A percentile compares a stretch with the other conserved stretches of the same genome.
Conservation (phyloP, 2,797 vertebrate species). For the Gymnoscopelus microlampas region DNA sequence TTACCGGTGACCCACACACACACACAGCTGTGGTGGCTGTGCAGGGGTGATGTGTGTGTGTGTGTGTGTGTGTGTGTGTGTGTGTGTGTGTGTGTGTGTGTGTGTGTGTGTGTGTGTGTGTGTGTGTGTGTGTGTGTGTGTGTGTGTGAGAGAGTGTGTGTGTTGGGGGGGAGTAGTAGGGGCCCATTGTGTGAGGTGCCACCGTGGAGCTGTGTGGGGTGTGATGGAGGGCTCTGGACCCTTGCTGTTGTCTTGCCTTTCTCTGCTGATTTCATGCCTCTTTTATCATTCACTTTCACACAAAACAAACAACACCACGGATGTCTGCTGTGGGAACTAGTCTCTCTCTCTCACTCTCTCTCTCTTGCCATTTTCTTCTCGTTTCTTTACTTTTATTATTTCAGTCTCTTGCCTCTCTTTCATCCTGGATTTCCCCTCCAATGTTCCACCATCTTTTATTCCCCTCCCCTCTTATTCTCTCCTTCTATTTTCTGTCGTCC, state of each 20-base stretch:
- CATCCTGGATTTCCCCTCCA: slow-evolving; percentile 4
- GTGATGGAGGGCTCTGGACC: slow-evolving; percentile 88
- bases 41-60: slow-evolving; percentile 81
- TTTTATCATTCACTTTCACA: slow-evolving; percentile 99
- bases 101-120: slow-evolving; percentile 67
- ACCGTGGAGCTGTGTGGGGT: slow-evolving; percentile 78
- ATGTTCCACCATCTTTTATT: slow-evolving; percentile 6
- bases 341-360: slow-evolving; percentile 45
- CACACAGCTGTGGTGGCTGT: slow-evolving; percentile 94
- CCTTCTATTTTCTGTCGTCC: slow-evolving; percentile 30
- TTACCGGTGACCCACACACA: slow-evolving; percentile 93
- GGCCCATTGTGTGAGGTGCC: slow-evolving; percentile 80
- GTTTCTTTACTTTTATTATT: background rate
- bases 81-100: slow-evolving; percentile 82
- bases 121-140: slow-evolving; percentile 62
- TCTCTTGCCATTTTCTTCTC: slow-evolving; percentile 2
- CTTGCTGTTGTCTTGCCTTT: slow-evolving; percentile 98
- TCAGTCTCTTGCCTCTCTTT: slow-evolving; percentile 5
- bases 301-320: slow-evolving; percentile 99
- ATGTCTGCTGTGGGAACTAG: slow-evolving; percentile 94
- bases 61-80: background rate
- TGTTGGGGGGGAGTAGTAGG: slow-evolving; percentile 82
- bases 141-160: slow-evolving; percentile 37
- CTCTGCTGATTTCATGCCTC: slow-evolving; percentile 99
- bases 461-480: slow-evolving; percentile 26